phyloP scores from a whole-genome alignment of 2,797 vertebrate genomes.

The Sphenopsis melanotis region DNA sequence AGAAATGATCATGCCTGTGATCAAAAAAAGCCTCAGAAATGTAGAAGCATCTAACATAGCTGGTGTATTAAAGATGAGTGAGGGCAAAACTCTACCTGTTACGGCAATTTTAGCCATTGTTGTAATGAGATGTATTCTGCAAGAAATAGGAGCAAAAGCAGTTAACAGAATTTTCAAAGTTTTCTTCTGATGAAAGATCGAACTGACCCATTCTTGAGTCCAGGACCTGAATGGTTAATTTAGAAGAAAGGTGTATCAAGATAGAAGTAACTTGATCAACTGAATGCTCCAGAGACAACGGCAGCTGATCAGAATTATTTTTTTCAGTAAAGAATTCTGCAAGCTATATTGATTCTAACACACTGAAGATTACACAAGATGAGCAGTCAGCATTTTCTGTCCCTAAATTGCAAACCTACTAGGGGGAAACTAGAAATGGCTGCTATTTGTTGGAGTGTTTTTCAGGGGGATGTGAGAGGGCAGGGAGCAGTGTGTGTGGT shows the following conservation, averaged over 20 bases:
- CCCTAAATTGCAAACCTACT: not conserved
- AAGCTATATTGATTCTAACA: not conserved
- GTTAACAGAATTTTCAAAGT: not conserved
- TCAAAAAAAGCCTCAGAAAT: not conserved
- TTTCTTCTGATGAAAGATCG: not conserved
- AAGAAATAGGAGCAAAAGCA: not conserved
- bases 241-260: not conserved
- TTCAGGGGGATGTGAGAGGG: accelerated
- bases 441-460: not conserved
- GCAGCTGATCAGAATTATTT: not conserved
- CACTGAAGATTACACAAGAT: not conserved
- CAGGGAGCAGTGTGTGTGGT: not conserved
- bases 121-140: not conserved
- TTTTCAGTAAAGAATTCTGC: not conserved
- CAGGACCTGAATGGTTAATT: not conserved
- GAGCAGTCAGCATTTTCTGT: not conserved
- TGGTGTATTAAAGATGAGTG: not conserved
- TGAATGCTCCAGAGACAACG: accelerated
- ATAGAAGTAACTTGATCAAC: not conserved
- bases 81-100: not conserved
- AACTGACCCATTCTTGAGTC: not conserved
- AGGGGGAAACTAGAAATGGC: not conserved
- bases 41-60: not conserved
- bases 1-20: not conserved
- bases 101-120: not conserved